Evolutionary conservation across 2,888 invertebrate species (phyloP), one percentile per base, ranked within the genome.

Genomic region (Agrilus mali): DNA sequence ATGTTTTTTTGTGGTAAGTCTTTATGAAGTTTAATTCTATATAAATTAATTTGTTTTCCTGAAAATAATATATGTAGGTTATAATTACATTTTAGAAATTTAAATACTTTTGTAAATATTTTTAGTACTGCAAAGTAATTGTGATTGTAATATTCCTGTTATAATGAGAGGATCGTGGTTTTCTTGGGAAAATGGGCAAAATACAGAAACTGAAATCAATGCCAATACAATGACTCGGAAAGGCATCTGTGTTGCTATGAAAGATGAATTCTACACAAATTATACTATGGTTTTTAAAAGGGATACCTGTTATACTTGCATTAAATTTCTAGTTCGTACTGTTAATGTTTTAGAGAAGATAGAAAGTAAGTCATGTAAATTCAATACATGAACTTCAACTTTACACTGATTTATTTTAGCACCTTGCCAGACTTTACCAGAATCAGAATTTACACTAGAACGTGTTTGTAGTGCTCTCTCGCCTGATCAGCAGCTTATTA

Each of bases 101-200:
- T 3, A 27, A 27, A 27, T 10, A n/a, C n/a, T n/a, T 3, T 27
- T 10, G 10, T 10, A 27, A 27, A 27, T 10, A 27, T 4, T 47
- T 47, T 35, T 15, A 49, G 49, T 43, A 13, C 16, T 32, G 16
- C 33, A 40, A 33, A 42, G 41, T 20, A 42, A 40, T 36, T 49
- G 44, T 7, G 72, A 72, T 46, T 89, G 89, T 62, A 72, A 75
- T 20, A 86, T 92, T 59, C 90, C 92, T 22, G 60, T 77, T 49
- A 80, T 86, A 37, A 65, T 93, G 39, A 74, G 87, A 56, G 92
- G 90, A 46, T 77, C 86, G 31, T 93, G 93, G 93, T 93, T 89
- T 67, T 90, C 89, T 3, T 84, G 88, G 74, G 92, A 93, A 73
- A 80, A 80, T 69, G 88, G 88, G 8, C 72, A 74, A 55, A 86